Evolutionary conservation across 37 sponge, comb jelly and placozoan species (phyloP).

Genomic region (Ephydatia muelleri): DNA sequence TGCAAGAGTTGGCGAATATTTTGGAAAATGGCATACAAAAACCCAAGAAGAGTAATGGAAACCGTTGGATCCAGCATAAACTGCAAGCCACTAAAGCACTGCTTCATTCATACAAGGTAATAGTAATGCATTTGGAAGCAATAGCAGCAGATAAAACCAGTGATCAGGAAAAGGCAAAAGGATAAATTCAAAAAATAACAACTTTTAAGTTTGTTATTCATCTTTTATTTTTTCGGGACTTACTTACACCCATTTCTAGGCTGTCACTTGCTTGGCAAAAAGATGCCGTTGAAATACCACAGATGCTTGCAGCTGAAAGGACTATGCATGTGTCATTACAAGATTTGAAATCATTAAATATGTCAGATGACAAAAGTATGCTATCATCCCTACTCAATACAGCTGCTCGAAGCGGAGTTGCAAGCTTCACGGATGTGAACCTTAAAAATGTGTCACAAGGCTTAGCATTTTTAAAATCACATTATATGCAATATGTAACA

Average conservation of each 20-base stretch:
- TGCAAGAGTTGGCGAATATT: too few species aligned
- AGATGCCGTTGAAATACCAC: not conserved
- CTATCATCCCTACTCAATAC: not conserved
- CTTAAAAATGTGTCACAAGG: not conserved
- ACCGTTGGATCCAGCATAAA: too few species aligned
- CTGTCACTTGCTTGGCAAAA: not conserved
- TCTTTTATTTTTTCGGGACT: not conserved
- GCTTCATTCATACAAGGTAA: not conserved
- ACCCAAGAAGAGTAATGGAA: too few species aligned
- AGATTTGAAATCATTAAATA: not conserved
- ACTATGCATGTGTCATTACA: not conserved
- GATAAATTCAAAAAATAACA: not conserved
- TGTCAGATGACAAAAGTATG: not conserved
- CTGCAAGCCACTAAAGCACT: constrained; percentile 1
- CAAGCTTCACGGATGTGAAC: not conserved
- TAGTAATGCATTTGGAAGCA: constrained; percentile 1
- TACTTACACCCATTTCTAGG: constrained; percentile 1
- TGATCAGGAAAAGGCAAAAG: not conserved
- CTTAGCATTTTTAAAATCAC: not conserved
- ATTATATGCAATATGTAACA: not conserved
- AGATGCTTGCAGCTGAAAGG: not conserved
- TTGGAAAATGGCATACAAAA: too few species aligned
- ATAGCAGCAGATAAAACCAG: not conserved
- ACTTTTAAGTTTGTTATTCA: not conserved
- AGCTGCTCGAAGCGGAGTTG: not conserved